A percentile compares a stretch with the other conserved stretches of the same genome.
These are phyloP conservation scores for Asteroscopus sphinx DNA, from an alignment of 2,888 invertebrate genomes.

Conservation along the genomic window DNA sequence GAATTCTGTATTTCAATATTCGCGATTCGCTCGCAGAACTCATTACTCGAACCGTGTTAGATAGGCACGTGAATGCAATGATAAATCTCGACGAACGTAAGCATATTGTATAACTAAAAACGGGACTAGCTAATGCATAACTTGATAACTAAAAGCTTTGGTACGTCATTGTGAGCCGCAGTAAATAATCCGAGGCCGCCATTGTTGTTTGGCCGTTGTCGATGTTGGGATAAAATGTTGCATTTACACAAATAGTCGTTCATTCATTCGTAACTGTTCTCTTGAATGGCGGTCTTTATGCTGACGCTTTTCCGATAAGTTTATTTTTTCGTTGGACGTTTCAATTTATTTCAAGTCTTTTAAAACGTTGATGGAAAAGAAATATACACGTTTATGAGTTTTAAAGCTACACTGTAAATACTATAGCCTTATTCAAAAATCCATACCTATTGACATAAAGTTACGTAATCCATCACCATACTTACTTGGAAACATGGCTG, in stretches of 20 bases:
- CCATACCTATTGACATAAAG: too few relatives aligned
- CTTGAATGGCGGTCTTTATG: slow-evolving; percentile 32
- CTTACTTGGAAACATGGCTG: too few relatives aligned
- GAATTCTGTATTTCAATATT: slow-evolving; percentile 37
- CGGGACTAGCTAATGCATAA: slow-evolving; percentile 70
- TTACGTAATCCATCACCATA: too few relatives aligned
- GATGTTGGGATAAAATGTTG: slow-evolving; percentile 39
- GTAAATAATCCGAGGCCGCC: slow-evolving; percentile 38
- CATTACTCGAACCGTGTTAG: slow-evolving; percentile 38
- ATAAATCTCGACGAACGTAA: slow-evolving; percentile 69
- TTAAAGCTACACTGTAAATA: too few relatives aligned
- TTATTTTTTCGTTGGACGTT: slow-evolving; percentile 18
- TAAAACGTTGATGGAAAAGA: background rate
- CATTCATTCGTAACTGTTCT: slow-evolving; percentile 30
- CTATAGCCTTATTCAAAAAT: too few relatives aligned
- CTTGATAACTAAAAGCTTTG: slow-evolving; percentile 82
- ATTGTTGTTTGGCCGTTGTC: slow-evolving; percentile 24
- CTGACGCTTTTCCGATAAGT: slow-evolving; percentile 23
- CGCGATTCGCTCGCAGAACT: slow-evolving; percentile 41
- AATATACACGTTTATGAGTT: background rate
- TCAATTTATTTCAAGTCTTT: slow-evolving; percentile 19
- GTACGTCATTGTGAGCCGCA: slow-evolving; percentile 60
- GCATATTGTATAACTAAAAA: slow-evolving; percentile 70
- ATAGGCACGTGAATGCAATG: slow-evolving; percentile 60
- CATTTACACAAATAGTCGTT: slow-evolving; percentile 49